These are phyloP conservation scores for Bolinopsis microptera DNA, from an alignment of 37 sponge, comb jelly and placozoan genomes.

Conservation along the genomic window DNA sequence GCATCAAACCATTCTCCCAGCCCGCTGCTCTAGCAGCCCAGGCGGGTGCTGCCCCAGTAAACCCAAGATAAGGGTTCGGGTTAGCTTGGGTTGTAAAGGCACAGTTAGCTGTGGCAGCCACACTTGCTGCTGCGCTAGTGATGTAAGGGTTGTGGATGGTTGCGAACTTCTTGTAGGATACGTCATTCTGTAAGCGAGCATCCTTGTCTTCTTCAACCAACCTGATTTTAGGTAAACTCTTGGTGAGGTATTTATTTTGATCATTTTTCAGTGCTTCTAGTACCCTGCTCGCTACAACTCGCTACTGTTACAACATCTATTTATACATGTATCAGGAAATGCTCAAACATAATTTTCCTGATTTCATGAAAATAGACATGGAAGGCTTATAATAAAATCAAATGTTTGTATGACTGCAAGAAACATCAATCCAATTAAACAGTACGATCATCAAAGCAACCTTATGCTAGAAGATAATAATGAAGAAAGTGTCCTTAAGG, in stretches of 20 bases:
- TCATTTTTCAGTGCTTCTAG: no score
- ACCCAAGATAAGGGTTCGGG: neutral
- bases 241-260: neutral
- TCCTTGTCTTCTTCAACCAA: slow-evolving; percentile 65
- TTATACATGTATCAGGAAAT: no score
- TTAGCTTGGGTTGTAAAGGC: neutral
- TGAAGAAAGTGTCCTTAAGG: neutral
- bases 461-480: neutral
- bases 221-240: neutral
- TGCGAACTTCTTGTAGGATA: slow-evolving; percentile 61
- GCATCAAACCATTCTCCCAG: neutral
- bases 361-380: no score
- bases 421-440: neutral
- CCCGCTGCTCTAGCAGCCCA: neutral
- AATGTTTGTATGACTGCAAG: no score
- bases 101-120: slow-evolving; percentile 1
- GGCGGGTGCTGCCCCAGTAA: neutral
- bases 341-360: no score
- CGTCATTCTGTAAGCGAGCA: slow-evolving; percentile 61
- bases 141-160: neutral
- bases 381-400: no score
- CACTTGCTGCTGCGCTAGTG: neutral
- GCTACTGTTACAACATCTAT: no score
- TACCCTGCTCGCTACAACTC: no score
- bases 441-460: neutral